Percentiles rank a stretch among this genome's conserved stretches.
These are phyloP conservation scores for Lanistes nyassanus DNA, from an alignment of 1,140 invertebrate species.

Conservation along the genomic window DNA sequence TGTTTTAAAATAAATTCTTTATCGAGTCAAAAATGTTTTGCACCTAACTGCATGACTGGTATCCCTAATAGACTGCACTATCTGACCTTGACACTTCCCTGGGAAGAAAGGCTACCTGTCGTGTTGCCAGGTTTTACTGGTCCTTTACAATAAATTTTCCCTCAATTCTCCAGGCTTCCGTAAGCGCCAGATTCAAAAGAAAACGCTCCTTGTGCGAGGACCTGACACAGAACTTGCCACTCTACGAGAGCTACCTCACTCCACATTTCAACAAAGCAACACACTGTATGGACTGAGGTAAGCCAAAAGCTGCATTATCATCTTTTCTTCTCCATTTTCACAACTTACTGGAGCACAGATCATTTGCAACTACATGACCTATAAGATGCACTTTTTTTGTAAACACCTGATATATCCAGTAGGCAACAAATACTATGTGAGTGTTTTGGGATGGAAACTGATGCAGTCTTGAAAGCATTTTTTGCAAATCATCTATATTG, in stretches of 20 bases:
- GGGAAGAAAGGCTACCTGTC: too few species aligned
- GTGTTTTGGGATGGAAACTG: neutral
- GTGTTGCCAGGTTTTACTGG: too few species aligned
- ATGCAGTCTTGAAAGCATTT: neutral
- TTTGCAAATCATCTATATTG: slow-evolving; percentile 2
- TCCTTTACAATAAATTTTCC: too few species aligned
- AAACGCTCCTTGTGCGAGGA: slow-evolving; percentile 69
- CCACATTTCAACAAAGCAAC: slow-evolving; percentile 81
- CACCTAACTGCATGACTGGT: too few species aligned
- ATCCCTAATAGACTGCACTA: too few species aligned
- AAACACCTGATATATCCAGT: neutral
- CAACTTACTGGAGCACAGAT: neutral
- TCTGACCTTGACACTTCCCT: too few species aligned
- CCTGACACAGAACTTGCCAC: slow-evolving; percentile 88
- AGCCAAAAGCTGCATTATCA: slow-evolving; percentile 18
- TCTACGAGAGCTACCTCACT: slow-evolving; percentile 82
- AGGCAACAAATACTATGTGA: neutral
- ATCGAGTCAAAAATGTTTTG: too few species aligned
- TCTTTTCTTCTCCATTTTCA: too few species aligned
- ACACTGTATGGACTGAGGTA: slow-evolving; percentile 77
- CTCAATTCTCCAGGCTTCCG: slow-evolving; percentile 37
- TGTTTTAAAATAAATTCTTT: too few species aligned
- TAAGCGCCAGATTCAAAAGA: slow-evolving; percentile 44
- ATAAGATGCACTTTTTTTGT: neutral
- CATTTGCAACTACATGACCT: too few species aligned